Percentiles rank a stretch among this genome's conserved stretches.
phyloP scores from a whole-genome alignment of 1,140 invertebrate genomes.

The Galleria mellonella region DNA sequence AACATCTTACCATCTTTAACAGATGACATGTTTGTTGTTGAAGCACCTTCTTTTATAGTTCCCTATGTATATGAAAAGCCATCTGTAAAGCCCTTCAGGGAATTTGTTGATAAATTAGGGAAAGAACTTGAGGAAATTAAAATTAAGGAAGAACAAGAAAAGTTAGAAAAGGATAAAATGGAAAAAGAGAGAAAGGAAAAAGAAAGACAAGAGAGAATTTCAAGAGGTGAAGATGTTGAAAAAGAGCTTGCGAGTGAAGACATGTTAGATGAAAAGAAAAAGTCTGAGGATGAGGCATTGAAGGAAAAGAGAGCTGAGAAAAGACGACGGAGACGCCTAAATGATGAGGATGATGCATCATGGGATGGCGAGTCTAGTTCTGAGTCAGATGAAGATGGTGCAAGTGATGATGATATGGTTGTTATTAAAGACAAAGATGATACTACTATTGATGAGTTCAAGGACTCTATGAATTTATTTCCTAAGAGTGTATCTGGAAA shows the following conservation, averaged over 20 bases:
- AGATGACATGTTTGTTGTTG: constrained; percentile 92
- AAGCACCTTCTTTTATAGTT: constrained; percentile 92
- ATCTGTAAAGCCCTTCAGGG: constrained; percentile 84
- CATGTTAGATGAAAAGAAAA: constrained; percentile 28
- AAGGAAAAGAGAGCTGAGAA: constrained; percentile 53
- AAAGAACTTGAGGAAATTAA: constrained; percentile 78
- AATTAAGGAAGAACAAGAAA: constrained; percentile 58
- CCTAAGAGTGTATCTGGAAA: constrained; percentile 55
- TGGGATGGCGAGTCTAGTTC: constrained; percentile 71
- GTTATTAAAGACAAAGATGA: constrained; percentile 75
- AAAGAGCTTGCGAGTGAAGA: constrained; percentile 23
- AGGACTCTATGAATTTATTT: constrained; percentile 68
- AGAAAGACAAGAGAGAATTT: constrained; percentile 62
- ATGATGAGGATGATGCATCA: constrained; percentile 62
- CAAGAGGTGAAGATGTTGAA: constrained; percentile 56
- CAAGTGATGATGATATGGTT: constrained; percentile 71
- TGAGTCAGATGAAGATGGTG: constrained; percentile 71
- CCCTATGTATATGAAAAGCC: constrained; percentile 93
- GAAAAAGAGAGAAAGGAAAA: constrained; percentile 64
- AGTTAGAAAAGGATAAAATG: constrained; percentile 58
- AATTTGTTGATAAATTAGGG: constrained; percentile 82
- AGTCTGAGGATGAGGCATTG: constrained; percentile 27
- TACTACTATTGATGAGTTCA: constrained; percentile 57
- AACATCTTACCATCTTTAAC: constrained; percentile 85
- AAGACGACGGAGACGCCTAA: constrained; percentile 58